phyloP scores from a whole-genome alignment of 37 sponge, comb jelly and placozoan species.

The Agelas oroides region DNA sequence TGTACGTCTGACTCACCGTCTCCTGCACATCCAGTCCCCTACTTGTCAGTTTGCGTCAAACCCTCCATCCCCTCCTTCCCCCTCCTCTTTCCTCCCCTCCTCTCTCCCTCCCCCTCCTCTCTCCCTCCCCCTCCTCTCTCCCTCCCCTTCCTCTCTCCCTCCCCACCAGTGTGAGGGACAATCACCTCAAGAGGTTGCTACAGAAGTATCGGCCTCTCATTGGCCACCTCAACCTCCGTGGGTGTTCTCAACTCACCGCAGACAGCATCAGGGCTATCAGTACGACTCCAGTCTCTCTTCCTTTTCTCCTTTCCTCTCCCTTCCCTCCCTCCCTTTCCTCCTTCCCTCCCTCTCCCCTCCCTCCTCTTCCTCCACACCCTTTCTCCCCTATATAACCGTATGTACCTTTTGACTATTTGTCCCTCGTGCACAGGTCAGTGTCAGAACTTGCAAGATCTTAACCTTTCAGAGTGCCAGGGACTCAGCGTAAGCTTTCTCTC shows the following conservation, averaged over 20 bases:
- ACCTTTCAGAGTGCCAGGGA: slow-evolving; percentile 80
- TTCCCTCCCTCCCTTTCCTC: too few species aligned
- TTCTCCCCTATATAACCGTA: too few species aligned
- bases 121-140: neutral
- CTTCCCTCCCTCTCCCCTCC: too few species aligned
- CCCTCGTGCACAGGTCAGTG: slow-evolving; percentile 68
- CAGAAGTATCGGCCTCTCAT: slow-evolving; percentile 85
- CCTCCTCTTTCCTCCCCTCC: too few species aligned
- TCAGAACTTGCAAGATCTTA: slow-evolving; percentile 96
- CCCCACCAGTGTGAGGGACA: slow-evolving; percentile 59
- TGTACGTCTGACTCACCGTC: slow-evolving; percentile 6
- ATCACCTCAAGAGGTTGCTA: slow-evolving; percentile 56
- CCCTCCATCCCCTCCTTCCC: neutral
- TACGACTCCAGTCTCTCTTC: neutral
- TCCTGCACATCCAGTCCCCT: neutral
- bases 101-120: too few species aligned
- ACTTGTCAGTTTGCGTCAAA: neutral
- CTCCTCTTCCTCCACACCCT: too few species aligned
- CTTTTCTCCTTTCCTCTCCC: too few species aligned
- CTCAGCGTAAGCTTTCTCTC: slow-evolving; percentile 44
- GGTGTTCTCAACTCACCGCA: slow-evolving; percentile 72
- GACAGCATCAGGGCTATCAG: slow-evolving; percentile 77
- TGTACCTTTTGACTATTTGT: neutral
- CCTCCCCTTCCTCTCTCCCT: too few species aligned
- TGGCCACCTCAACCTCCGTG: slow-evolving; percentile 86